These are phyloP conservation scores for Oreotrochilus melanogaster DNA, from an alignment of 2,113 vertebrate species.

Conservation along the genomic window DNA sequence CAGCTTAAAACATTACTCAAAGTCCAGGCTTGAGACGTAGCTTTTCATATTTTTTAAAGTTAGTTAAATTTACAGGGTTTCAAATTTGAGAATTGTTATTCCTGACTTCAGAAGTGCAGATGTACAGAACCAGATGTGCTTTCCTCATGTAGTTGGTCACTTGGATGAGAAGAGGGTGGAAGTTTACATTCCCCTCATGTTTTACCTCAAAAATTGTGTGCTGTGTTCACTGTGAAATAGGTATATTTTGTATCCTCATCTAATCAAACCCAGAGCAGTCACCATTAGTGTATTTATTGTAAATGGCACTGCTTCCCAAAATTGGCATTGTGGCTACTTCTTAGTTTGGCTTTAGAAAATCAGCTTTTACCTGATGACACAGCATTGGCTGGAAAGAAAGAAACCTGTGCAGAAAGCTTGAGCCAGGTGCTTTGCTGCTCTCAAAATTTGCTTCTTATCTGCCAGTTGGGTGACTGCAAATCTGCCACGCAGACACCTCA, in stretches of 20 bases:
- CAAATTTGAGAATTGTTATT: not conserved
- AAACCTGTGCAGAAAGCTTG: not conserved
- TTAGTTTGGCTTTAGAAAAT: not conserved
- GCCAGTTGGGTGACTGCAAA: not conserved
- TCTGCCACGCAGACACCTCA: not conserved
- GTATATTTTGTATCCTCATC: not conserved
- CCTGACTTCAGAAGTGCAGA: not conserved
- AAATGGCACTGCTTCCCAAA: not conserved
- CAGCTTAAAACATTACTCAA: slow-evolving; percentile 97
- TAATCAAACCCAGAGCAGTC: not conserved
- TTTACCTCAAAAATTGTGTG: slow-evolving; percentile 13
- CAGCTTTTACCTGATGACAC: not conserved
- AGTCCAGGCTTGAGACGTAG: slow-evolving; percentile 89
- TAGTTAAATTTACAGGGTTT: slow-evolving; percentile 34
- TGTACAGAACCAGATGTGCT: not conserved
- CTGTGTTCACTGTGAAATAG: slow-evolving; percentile 80
- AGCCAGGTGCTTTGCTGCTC: not conserved
- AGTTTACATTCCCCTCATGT: not conserved
- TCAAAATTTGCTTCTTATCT: not conserved
- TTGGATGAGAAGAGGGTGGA: not conserved
- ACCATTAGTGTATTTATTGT: not conserved
- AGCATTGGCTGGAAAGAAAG: not conserved
- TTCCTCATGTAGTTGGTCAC: slow-evolving; percentile 20
- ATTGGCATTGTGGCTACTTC: not conserved
- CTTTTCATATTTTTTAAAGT: not conserved